Percentiles rank a stretch among this genome's conserved stretches.
Conservation (phyloP, 2,888 invertebrate genomes). For the Brachypterus glaber region DNA sequence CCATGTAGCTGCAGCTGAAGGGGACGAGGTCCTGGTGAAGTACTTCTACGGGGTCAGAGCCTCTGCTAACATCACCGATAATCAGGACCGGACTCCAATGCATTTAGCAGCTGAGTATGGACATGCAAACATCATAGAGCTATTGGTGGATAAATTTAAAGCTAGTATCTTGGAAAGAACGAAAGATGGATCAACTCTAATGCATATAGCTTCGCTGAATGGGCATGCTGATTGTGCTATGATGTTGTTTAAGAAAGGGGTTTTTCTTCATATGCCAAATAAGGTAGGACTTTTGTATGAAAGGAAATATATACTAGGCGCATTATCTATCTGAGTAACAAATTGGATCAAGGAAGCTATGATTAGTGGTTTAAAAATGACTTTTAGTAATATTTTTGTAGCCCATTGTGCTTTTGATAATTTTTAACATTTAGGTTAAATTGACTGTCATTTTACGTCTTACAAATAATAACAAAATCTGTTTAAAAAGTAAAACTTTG, state of each 20-base stretch:
- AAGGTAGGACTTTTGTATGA: conserved; percentile 51
- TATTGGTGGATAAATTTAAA: conserved; percentile 94
- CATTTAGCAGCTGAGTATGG: conserved; percentile 97
- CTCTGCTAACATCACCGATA: conserved; percentile 88
- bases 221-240: conserved; percentile 98
- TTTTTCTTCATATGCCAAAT: conserved; percentile 98
- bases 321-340: too few species aligned
- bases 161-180: conserved; percentile 94
- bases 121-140: conserved; percentile 89
- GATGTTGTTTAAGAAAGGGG: conserved; percentile 97
- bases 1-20: conserved; percentile 92
- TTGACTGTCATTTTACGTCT: too few species aligned
- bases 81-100: conserved; percentile 95
- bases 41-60: conserved; percentile 93
- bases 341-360: too few species aligned
- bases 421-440: too few species aligned
- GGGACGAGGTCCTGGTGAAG: conserved; percentile 89
- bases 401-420: too few species aligned
- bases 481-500: too few species aligned
- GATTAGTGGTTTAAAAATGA: too few species aligned
- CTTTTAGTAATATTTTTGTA: too few species aligned
- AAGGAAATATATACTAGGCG: too few species aligned
- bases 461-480: too few species aligned
- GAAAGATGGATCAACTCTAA: conserved; percentile 95
- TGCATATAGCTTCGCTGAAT: conserved; percentile 96